These are phyloP conservation scores for Watsonalla binaria DNA, from an alignment of 2,888 invertebrate species.

Conservation along the genomic window DNA sequence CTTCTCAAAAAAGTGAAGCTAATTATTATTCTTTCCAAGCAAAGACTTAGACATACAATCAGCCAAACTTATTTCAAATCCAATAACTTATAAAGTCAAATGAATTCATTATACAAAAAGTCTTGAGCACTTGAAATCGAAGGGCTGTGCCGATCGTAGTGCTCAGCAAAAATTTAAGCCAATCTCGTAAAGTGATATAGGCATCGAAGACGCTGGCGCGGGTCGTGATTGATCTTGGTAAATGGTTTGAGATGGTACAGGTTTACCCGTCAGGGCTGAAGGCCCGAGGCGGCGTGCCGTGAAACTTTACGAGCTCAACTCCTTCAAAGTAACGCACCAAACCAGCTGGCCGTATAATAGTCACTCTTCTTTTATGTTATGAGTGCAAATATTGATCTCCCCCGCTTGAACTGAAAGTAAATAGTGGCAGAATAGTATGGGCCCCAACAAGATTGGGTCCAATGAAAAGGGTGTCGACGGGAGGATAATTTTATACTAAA, in stretches of 20 bases:
- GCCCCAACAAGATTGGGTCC: constrained; percentile 16
- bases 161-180: constrained; percentile 49
- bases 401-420: constrained; percentile 24
- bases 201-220: constrained; percentile 38
- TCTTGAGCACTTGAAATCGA: constrained; percentile 9
- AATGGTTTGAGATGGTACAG: constrained; percentile 53
- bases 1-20: no score
- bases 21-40: no score
- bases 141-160: constrained; percentile 21
- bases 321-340: constrained; percentile 20
- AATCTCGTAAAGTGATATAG: constrained; percentile 58
- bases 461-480: constrained; percentile 2
- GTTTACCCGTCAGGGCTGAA: constrained; percentile 27
- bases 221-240: constrained; percentile 60
- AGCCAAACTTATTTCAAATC: no score
- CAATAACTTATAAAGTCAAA: not conserved
- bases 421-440: constrained; percentile 19
- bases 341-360: constrained; percentile 26
- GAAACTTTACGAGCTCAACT: constrained; percentile 49
- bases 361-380: constrained; percentile 25
- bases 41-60: no score
- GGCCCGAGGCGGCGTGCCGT: constrained; percentile 44
- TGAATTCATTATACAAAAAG: not conserved
- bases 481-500: constrained; percentile 3
- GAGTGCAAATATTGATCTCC: constrained; percentile 28